Percentiles rank a stretch among this genome's conserved stretches.
Conservation (phyloP, 2,797 vertebrate genomes). For the Macropodus opercularis region DNA sequence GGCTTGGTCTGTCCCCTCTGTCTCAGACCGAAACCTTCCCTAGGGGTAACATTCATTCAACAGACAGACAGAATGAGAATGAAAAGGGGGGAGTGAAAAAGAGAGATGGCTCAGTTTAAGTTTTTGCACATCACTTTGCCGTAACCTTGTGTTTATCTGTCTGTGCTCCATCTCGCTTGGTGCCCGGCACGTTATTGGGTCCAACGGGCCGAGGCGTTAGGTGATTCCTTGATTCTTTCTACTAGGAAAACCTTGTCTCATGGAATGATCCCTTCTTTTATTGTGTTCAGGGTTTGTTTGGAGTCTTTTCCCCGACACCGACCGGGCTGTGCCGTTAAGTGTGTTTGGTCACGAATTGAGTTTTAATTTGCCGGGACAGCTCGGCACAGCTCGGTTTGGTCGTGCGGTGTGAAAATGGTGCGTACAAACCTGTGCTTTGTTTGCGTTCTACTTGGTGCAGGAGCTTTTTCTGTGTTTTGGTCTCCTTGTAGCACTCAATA, state of each 20-base stretch:
- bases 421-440: conserved; percentile 60
- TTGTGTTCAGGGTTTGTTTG: conserved; percentile 59
- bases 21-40: conserved; percentile 63
- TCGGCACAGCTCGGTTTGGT: conserved; percentile 42
- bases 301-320: conserved; percentile 38
- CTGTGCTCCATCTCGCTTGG: conserved; percentile 74
- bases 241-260: conserved; percentile 81
- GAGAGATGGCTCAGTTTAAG: conserved; percentile 66
- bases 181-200: conserved; percentile 81
- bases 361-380: conserved; percentile 14
- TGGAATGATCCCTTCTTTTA: conserved; percentile 85
- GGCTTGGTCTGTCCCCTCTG: conserved; percentile 68
- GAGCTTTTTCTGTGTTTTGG: conserved; percentile 83
- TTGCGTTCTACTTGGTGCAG: conserved; percentile 89
- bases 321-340: conserved; percentile 30
- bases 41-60: conserved; percentile 78
- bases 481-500: conserved; percentile 93
- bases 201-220: conserved; percentile 79
- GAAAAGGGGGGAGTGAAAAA: conserved; percentile 35
- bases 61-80: conserved; percentile 66
- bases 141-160: conserved; percentile 68
- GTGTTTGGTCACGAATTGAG: conserved; percentile 25
- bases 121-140: conserved; percentile 77
- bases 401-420: conserved; percentile 48
- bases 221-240: conserved; percentile 74